Base-by-base conservation (phyloP, 2,888 invertebrate genomes). In the Rotaria sp. region DNA sequence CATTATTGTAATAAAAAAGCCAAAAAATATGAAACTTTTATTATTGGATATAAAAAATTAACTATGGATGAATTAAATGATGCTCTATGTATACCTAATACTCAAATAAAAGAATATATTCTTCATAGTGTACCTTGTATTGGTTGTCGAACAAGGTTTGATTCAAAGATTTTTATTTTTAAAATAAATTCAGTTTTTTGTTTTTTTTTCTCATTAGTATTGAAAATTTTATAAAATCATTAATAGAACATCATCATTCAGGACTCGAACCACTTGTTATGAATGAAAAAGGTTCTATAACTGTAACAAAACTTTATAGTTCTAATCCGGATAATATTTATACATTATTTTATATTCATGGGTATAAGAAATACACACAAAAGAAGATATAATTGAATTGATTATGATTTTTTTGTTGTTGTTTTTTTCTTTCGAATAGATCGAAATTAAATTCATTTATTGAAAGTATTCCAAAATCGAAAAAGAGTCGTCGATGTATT, bases 401-500 rank as follows among this genome's bases (percentile, higher is more conserved):
- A 67, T 85, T 38, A 30, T 48, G 3, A 86, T 86, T 84, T 84
- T 38, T 84, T 5, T 35, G 7, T 35, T n/a, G 11, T 26, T 30
- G 0, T 86, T 50, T 35, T 52, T 86, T 84, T 52, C n/a, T 26
- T 87, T 88, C 55, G n/a, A n/a, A 88, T 91, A 91, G 85, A 89
- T 90, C 55, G 89, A 89, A 85, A 55, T 80, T 85, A 45, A 85
- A 87, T 24, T 57, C 67, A n/a, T 41, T 75, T 30, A 41, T 87
- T 30, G 84, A 84, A 35, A 80, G 45, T 38, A 85, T 30, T 52
- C 45, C 50, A 75, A 93, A 95, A 88, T 95, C 94, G 91, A 95
- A 95, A 90, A 96, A 96, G 90, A 96, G 95, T 88, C 94, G 95
- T 88, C 93, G 96, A 85, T 96, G 96, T 92, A 93, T 94, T 26